Percentiles rank a stretch among this genome's conserved stretches.
Conservation (phyloP, 2,888 invertebrate genomes). For the Limnephilus marmoratus region DNA sequence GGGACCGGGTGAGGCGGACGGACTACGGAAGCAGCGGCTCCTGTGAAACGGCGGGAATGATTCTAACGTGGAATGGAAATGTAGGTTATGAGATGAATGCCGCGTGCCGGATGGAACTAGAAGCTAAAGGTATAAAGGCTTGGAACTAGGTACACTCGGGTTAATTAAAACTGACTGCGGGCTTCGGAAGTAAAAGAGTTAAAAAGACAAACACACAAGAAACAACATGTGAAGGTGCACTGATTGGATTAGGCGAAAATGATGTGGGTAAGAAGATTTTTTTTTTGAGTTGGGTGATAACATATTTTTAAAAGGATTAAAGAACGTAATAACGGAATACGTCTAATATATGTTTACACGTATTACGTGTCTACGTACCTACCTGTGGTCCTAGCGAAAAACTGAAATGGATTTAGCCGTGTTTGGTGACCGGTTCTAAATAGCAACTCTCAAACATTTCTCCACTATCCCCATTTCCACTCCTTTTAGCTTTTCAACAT, state of each 20-base stretch:
- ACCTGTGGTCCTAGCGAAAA: too few relatives aligned
- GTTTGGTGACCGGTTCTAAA: too few relatives aligned
- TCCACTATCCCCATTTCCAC: too few relatives aligned
- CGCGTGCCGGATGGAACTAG: conserved; percentile 7
- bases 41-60: conserved; percentile 10
- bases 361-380: too few relatives aligned
- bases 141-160: conserved; percentile 15
- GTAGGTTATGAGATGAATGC: conserved; percentile 45
- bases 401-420: too few relatives aligned
- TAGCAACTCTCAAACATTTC: too few relatives aligned
- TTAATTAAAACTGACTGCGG: conserved; percentile 34
- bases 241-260: background rate
- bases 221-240: background rate
- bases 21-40: conserved; percentile 16
- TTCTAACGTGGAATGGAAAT: conserved; percentile 35
- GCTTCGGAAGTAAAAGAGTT: background rate
- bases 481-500: too few relatives aligned
- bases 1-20: background rate
- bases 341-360: background rate
- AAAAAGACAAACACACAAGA: background rate
- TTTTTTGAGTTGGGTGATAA: background rate
- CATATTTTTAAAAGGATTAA: background rate
- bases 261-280: background rate
- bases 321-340: background rate
- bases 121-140: background rate